Base-by-base conservation (phyloP, 2,797 vertebrate species). In the Gallirallus australis region DNA sequence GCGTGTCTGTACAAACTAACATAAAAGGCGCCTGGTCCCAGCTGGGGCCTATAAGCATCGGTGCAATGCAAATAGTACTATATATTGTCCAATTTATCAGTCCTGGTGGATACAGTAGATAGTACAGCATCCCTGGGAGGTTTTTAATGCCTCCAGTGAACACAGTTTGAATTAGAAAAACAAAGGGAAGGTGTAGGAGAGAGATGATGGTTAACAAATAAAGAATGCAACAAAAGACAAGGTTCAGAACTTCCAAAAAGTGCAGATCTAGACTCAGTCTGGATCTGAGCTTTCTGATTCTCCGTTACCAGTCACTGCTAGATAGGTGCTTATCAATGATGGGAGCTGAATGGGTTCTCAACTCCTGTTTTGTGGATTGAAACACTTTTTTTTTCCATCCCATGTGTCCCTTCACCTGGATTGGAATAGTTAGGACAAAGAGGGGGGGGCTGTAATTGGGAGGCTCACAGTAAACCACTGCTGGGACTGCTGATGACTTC, bases 391-490 rank as follows among this genome's bases (percentile, higher is more conserved):
- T 69, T 77, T 69, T 56, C 37, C 12, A 15, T 15, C 35, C 20
- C 3, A 1, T 5, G 8, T 31, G 33, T 47, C 27, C 15, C 37
- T 21, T 61, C 69, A 23, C 12, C 59, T 40, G 27, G 52, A 20
- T 28, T 39, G 35, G 33, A 57, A 20, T 0, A 1, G 24, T 16
- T 23, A 9, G n/a, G 48, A 25, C 28, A 63, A 57, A 79, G 3
- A 17, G 11, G 7, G 3, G 3, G 14, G 3, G 0, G 9, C 54
- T 60, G 15, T 21, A 15, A 17, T 0, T 30, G 64, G 28, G 65
- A 54, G 72, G 15, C 3, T 15, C 23, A 12, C 15, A 24, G 60
- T 54, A 68, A 78, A 69, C 3, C 28, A 30, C 24, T 50, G 27
- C 73, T 6, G 59, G 40, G 33, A 4, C 31, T 61, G 27, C 19